A percentile compares a stretch with the other conserved stretches of the same genome.
Evolutionary conservation across 2,113 vertebrate species (phyloP).

Genomic region (Lamprotornis superbus): DNA sequence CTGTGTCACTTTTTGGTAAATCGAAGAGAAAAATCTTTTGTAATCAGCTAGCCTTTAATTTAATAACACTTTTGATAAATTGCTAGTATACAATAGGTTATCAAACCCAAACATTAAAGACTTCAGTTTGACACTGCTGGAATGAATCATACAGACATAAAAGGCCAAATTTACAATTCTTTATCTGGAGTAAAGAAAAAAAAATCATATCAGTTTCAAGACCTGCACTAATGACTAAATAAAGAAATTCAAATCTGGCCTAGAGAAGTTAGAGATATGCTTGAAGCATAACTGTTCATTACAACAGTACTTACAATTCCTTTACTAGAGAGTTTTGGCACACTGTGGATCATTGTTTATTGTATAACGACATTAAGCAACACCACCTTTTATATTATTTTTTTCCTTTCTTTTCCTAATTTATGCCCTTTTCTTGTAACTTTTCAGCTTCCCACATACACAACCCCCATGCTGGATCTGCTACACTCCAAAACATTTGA

Average conservation of each 20-base stretch:
- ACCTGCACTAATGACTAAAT: not conserved
- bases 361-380: not conserved
- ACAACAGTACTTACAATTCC: not conserved
- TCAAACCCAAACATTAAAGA: slow-evolving; percentile 33
- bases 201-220: not conserved
- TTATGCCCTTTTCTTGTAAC: not conserved
- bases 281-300: not conserved
- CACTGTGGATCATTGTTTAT: not conserved
- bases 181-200: not conserved
- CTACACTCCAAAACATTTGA: not conserved
- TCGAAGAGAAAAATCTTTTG: slow-evolving; percentile 25
- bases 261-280: not conserved
- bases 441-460: not conserved
- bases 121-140: not conserved
- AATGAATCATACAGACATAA: not conserved
- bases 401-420: not conserved
- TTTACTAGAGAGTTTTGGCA: not conserved
- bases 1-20: slow-evolving; percentile 12
- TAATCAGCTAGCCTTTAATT: slow-evolving; percentile 39
- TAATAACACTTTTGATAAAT: slow-evolving; percentile 40
- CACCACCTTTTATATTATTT: not conserved
- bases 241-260: not conserved
- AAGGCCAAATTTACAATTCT: not conserved
- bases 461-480: not conserved
- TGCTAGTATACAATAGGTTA: slow-evolving; percentile 11